These are phyloP conservation scores for Helogale parvula DNA, from an alignment of 2,113 vertebrate species.

Conservation along the genomic window DNA sequence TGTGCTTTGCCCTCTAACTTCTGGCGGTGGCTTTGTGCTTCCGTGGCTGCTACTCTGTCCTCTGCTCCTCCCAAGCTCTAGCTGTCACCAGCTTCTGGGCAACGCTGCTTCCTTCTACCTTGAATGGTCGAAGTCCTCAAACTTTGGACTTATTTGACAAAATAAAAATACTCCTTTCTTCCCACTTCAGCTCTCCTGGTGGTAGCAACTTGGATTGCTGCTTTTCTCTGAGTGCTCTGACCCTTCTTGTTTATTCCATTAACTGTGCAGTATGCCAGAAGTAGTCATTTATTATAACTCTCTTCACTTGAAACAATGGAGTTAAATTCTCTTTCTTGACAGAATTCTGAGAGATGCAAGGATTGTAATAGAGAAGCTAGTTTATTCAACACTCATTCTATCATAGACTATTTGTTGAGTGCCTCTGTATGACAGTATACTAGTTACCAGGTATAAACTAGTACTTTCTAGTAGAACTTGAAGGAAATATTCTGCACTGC, in stretches of 20 bases:
- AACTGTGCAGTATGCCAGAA: background rate
- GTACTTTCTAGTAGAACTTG: background rate
- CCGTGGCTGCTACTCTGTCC: fast-evolving
- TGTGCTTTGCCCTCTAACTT: background rate
- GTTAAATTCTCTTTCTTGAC: background rate
- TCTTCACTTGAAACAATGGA: background rate
- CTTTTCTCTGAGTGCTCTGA: background rate
- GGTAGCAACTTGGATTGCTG: background rate
- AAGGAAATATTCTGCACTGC: background rate
- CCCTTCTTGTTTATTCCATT: background rate
- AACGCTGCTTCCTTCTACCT: background rate
- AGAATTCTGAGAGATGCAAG: background rate
- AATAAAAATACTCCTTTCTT: background rate
- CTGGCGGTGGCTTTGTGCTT: background rate
- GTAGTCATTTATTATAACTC: background rate
- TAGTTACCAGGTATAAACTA: background rate
- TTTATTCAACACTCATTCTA: background rate
- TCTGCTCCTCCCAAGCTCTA: background rate
- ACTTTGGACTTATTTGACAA: background rate
- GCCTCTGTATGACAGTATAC: background rate
- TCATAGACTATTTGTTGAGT: background rate
- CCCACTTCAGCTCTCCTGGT: background rate
- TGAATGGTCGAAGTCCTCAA: background rate
- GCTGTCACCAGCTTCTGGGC: background rate
- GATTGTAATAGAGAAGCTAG: background rate